Evolutionary conservation across 1,140 invertebrate species (phyloP), one percentile per base, ranked within the genome.

Genomic region (Odontomachus brunneus): DNA sequence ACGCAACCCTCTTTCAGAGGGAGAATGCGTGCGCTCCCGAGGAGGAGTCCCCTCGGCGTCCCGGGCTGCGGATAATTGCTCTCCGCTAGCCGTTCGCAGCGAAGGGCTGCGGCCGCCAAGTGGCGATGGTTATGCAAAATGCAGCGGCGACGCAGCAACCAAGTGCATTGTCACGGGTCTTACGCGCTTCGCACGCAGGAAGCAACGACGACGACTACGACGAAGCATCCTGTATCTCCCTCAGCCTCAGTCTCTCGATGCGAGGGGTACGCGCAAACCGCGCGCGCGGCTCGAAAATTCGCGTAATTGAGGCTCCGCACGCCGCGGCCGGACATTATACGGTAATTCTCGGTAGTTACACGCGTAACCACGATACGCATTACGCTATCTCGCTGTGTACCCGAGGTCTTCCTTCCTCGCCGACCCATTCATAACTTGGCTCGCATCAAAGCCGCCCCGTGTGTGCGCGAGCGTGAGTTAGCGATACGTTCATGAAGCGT

Each of bases 381-480:
- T 62, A 29, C 63, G 48, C 62, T 38, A 67, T 82, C 71, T 24
- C 66, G 72, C 51, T 38, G 59, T 49, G 33, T 69, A 22, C 53
- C 38, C 65, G 65, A 63, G 11, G 26, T 66, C 22, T 75, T 49
- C 24, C 65, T 38, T 48, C 26, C 60, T 57, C 60, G 49, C 72
- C 69, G 66, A 44, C 33, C 33, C 86, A 88, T 88, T 88, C 86
- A 87, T 84, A 83, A 88, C 82, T 82, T 67, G 14, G 29, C 83
- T 24, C 29, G 53, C 60, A 59, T 59, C 65, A 48, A 53, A 65
- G 59, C 62, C 38, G 51, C 48, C n/a, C 5, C 48, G 26, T 62
- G 57, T 84, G 24, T 66, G 51, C 69, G 19, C 81, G 73, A 69
- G 33, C 75, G 33, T 71, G 65, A 80, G 75, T 71, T 71, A 80